Evolutionary conservation across 1,140 invertebrate genomes (phyloP).

Genomic region (Papilio machaon): DNA sequence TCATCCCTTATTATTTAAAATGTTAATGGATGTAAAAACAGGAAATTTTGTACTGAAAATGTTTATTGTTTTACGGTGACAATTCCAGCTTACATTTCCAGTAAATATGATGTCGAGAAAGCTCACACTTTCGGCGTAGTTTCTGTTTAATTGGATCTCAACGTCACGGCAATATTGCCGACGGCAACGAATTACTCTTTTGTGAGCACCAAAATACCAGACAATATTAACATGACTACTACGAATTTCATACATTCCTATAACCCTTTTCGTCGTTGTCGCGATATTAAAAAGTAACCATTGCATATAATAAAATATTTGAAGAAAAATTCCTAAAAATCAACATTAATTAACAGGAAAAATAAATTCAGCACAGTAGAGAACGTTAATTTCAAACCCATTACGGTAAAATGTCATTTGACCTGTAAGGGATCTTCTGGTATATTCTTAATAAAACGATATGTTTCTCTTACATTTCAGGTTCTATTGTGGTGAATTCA

Average conservation of each 20-base stretch:
- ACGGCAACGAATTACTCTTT: background rate
- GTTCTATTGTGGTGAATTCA: too few relatives aligned
- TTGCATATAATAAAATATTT: too few relatives aligned
- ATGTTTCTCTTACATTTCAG: too few relatives aligned
- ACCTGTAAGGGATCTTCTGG: too few relatives aligned
- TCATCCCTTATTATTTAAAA: background rate
- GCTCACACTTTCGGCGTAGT: background rate
- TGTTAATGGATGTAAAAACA: background rate
- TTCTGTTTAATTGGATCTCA: slow-evolving; percentile 3
- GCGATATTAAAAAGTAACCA: background rate
- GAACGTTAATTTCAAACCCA: too few relatives aligned
- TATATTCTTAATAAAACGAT: too few relatives aligned
- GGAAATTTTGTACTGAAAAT: background rate
- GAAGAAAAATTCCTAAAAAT: too few relatives aligned
- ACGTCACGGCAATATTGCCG: background rate
- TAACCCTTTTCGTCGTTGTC: background rate
- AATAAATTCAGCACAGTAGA: too few relatives aligned
- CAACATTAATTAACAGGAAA: too few relatives aligned
- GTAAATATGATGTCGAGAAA: background rate
- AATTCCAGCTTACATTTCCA: background rate
- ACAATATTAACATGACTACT: background rate
- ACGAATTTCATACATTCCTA: background rate
- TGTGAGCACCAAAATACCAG: slow-evolving; percentile 3
- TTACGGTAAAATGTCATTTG: too few relatives aligned
- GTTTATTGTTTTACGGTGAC: background rate